phyloP scores from a whole-genome alignment of 92 coral and sea anemone genomes.

The Meandrina meandrites region DNA sequence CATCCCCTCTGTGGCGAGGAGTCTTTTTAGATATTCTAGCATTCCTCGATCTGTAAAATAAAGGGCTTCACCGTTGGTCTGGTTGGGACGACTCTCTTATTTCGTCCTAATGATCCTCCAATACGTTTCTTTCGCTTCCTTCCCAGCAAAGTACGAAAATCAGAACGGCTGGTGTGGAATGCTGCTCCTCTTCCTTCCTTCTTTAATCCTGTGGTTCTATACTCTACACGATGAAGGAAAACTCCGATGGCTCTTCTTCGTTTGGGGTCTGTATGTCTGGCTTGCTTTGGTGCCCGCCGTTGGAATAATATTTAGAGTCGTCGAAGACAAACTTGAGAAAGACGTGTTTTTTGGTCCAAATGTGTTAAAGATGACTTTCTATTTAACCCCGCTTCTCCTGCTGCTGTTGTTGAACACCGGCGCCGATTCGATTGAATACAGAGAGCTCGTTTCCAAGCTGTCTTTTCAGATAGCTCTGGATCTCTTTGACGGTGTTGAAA shows the following conservation, averaged over 20 bases:
- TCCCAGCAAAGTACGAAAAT: slow-evolving; percentile 39
- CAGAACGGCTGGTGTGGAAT: slow-evolving; percentile 23
- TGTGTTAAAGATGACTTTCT: slow-evolving; percentile 62
- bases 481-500: slow-evolving; percentile 65
- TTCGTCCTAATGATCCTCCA: slow-evolving; percentile 34
- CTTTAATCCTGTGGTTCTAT: slow-evolving; percentile 21
- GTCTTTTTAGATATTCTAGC: neutral
- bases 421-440: neutral
- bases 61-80: slow-evolving; percentile 26
- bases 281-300: slow-evolving; percentile 4
- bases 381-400: slow-evolving; percentile 66
- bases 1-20: neutral
- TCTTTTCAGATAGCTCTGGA: slow-evolving; percentile 52
- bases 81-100: slow-evolving; percentile 14
- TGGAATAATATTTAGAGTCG: neutral
- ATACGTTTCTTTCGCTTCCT: slow-evolving; percentile 25
- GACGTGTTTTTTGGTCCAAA: slow-evolving; percentile 58
- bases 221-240: slow-evolving; percentile 7
- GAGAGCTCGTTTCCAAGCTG: slow-evolving; percentile 46
- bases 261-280: slow-evolving; percentile 13
- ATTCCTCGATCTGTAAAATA: neutral
- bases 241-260: neutral
- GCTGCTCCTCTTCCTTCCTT: slow-evolving; percentile 19
- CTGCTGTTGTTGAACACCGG: slow-evolving; percentile 60
- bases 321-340: neutral